phyloP scores from a whole-genome alignment of 30 jellyfish, hydroid and myxozoan species.

The Turritopsis rubra region DNA sequence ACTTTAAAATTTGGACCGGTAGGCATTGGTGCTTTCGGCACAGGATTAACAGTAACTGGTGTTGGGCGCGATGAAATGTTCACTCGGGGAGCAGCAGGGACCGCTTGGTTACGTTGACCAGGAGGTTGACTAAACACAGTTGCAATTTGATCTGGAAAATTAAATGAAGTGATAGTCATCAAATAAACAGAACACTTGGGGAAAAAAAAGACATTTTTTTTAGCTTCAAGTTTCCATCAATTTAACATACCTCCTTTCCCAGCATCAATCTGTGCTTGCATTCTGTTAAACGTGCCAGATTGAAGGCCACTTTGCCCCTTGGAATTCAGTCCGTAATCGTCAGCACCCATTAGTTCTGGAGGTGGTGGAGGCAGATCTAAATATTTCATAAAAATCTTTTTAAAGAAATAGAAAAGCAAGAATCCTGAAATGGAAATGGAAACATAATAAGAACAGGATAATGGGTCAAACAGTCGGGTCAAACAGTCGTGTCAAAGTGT shows the following conservation, averaged over 20 bases:
- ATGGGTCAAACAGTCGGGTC: too few relatives aligned
- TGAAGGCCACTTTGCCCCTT: slow-evolving; percentile 43
- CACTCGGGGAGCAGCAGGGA: slow-evolving; percentile 40
- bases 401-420: background rate
- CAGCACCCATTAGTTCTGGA: slow-evolving; percentile 71
- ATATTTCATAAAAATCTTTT: background rate
- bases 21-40: slow-evolving; percentile 71
- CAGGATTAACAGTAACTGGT: slow-evolving; percentile 45
- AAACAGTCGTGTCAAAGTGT: too few relatives aligned
- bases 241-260: slow-evolving; percentile 45
- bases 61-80: slow-evolving; percentile 28
- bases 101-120: slow-evolving; percentile 60
- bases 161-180: background rate
- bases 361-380: slow-evolving; percentile 93
- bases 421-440: background rate
- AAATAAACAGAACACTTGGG: background rate
- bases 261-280: slow-evolving; percentile 56
- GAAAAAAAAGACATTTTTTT: background rate
- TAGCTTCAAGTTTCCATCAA: background rate
- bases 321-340: slow-evolving; percentile 23
- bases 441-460: too few relatives aligned
- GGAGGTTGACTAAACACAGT: slow-evolving; percentile 63
- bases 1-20: slow-evolving; percentile 70
- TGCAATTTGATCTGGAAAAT: slow-evolving; percentile 33
- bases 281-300: slow-evolving; percentile 59